Evolutionary conservation across 2,797 vertebrate species (phyloP).

Genomic region (Microcaecilia unicolor): DNA sequence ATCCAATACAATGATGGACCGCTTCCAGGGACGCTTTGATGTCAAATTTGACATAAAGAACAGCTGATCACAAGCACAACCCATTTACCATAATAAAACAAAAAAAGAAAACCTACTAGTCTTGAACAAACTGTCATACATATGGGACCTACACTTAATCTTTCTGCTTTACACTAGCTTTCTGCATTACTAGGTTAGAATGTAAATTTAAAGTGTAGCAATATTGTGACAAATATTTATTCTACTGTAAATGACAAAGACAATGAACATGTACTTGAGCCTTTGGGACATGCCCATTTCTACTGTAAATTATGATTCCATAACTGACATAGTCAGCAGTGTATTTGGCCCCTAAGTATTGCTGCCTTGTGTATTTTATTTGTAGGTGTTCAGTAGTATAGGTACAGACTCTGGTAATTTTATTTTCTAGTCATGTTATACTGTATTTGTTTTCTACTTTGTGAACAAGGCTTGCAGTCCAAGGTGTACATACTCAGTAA

Average conservation of each 20-base stretch:
- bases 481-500: conserved; percentile 87
- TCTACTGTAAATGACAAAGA: conserved; percentile 98
- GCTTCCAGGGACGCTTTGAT: conserved; percentile 96
- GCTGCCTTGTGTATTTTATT: conserved; percentile 83
- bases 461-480: conserved; percentile 86
- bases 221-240: conserved; percentile 98
- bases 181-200: conserved; percentile 96
- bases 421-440: conserved; percentile 78
- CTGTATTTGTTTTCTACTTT: conserved; percentile 76
- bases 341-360: conserved; percentile 82
- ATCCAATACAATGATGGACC: conserved; percentile 86
- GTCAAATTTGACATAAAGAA: conserved; percentile 78
- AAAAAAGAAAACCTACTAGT: conserved; percentile 84
- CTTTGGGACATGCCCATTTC: conserved; percentile 94
- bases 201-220: conserved; percentile 96
- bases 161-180: conserved; percentile 98
- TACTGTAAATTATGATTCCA: conserved; percentile 98
- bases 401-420: conserved; percentile 68
- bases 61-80: conserved; percentile 79
- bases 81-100: conserved; percentile 57
- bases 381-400: conserved; percentile 83
- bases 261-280: conserved; percentile 90
- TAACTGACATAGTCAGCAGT: conserved; percentile 94
- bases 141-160: conserved; percentile 99
- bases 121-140: conserved; percentile 98